Percentiles rank a stretch among this genome's conserved stretches.
These are phyloP conservation scores for Drosophila quinaria DNA, from an alignment of 2,888 invertebrate species.

Conservation along the genomic window DNA sequence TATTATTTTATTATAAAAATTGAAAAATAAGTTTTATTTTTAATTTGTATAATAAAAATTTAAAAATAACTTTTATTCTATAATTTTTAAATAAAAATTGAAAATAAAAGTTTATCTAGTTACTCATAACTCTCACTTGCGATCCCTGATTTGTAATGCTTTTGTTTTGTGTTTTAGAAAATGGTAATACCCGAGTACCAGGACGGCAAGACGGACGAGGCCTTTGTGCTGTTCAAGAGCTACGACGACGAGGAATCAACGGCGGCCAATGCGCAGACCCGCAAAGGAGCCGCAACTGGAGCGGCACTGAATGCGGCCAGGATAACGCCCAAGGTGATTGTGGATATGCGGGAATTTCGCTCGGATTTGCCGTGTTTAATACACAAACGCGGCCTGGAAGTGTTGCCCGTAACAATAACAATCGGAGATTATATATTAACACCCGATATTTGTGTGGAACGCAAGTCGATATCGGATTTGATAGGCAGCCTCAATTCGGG, in stretches of 20 bases:
- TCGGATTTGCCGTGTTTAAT: constrained; percentile 97
- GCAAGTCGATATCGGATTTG: constrained; percentile 98
- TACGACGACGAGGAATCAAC: constrained; percentile 62
- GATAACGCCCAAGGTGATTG: constrained; percentile 89
- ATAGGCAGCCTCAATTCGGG: constrained; percentile 98
- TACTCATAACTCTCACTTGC: too few species aligned
- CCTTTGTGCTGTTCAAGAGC: constrained; percentile 85
- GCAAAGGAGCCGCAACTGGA: constrained; percentile 85
- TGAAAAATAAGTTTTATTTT: too few species aligned
- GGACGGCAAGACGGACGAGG: constrained; percentile 92
- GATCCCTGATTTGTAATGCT: too few species aligned
- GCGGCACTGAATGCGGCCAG: constrained; percentile 27
- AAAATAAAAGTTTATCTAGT: too few species aligned
- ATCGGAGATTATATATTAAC: constrained; percentile 99
- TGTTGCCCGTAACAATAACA: constrained; percentile 94
- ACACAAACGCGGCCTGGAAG: constrained; percentile 96
- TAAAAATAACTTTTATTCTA: too few species aligned
- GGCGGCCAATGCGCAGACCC: constrained; percentile 88
- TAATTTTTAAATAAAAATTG: too few species aligned
- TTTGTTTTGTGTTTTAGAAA: constrained; percentile 86
- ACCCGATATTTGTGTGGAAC: constrained; percentile 97
- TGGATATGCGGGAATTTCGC: constrained; percentile 99
- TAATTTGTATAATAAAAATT: too few species aligned
- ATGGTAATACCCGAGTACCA: constrained; percentile 96
- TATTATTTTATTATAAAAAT: too few species aligned